Conservation (phyloP, 2,113 vertebrate genomes). For the Aythya baeri region DNA sequence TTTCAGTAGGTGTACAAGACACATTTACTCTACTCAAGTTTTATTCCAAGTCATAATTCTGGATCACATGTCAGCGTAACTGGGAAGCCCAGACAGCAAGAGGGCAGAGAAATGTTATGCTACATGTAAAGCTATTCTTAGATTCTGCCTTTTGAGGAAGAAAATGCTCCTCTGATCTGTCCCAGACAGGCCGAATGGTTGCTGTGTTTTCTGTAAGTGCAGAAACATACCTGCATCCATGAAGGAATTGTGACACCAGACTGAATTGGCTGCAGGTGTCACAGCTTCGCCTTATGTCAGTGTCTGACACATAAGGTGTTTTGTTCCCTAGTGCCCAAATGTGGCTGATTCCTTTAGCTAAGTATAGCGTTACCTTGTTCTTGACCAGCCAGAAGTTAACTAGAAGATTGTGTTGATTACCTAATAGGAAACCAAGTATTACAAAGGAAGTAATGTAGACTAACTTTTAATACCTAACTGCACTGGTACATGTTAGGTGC, state of each 20-base stretch:
- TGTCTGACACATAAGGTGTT: not conserved
- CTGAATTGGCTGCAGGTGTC: not conserved
- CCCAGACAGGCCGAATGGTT: not conserved
- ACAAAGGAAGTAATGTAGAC: not conserved
- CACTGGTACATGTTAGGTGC: not conserved
- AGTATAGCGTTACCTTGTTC: not conserved
- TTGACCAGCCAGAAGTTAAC: not conserved
- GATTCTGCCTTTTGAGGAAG: not conserved
- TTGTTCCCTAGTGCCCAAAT: not conserved
- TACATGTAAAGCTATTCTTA: not conserved
- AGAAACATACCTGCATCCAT: not conserved
- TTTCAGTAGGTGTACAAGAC: not conserved
- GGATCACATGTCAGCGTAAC: not conserved
- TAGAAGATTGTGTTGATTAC: not conserved
- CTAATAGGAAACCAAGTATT: not conserved
- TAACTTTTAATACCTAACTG: not conserved
- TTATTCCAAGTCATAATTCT: not conserved
- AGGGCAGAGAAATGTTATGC: not conserved
- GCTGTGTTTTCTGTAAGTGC: not conserved
- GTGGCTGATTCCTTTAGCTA: not conserved
- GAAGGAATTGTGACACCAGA: not conserved
- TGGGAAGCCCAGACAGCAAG: not conserved
- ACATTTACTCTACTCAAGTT: slow-evolving; percentile 11
- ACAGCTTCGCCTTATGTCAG: not conserved
- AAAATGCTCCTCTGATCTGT: not conserved